These are phyloP conservation scores for Diadumene lineata DNA, from an alignment of 92 coral and sea anemone genomes.

Conservation along the genomic window DNA sequence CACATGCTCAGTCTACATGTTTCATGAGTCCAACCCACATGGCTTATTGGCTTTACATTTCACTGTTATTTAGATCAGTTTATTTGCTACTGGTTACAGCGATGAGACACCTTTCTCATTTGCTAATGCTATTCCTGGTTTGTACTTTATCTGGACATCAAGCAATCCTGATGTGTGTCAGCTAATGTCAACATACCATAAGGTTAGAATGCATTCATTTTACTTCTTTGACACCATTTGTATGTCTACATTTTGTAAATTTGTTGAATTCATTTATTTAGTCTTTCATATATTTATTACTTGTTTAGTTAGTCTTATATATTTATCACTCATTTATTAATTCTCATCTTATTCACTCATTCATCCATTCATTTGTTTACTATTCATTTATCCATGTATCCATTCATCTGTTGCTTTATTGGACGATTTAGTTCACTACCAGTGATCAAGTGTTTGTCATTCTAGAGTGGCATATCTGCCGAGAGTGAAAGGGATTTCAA, in stretches of 20 bases:
- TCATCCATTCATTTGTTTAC: not conserved
- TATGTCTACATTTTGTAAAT: not conserved
- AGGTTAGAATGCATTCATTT: conserved; percentile 45
- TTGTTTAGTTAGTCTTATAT: no score
- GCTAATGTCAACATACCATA: conserved; percentile 82
- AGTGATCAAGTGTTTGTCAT: not conserved
- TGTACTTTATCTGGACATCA: conserved; percentile 87
- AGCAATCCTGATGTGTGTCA: conserved; percentile 94
- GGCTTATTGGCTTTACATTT: no score
- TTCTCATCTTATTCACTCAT: not conserved
- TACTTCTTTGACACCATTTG: not conserved
- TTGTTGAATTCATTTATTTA: not conserved
- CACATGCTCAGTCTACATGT: no score
- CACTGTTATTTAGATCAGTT: conserved; percentile 55
- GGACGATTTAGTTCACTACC: not conserved
- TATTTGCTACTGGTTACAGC: conserved; percentile 80
- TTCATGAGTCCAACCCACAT: no score
- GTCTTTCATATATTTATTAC: not conserved
- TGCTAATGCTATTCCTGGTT: conserved; percentile 88
- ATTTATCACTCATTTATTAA: not conserved
- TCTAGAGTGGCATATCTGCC: conserved; percentile 88
- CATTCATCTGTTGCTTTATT: not conserved
- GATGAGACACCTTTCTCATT: conserved; percentile 88
- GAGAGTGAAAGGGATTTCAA: conserved; percentile 91
- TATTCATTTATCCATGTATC: not conserved